Evolutionary conservation across 2,113 vertebrate species (phyloP), one percentile per base, ranked within the genome.

Genomic region (Scopus umbretta): DNA sequence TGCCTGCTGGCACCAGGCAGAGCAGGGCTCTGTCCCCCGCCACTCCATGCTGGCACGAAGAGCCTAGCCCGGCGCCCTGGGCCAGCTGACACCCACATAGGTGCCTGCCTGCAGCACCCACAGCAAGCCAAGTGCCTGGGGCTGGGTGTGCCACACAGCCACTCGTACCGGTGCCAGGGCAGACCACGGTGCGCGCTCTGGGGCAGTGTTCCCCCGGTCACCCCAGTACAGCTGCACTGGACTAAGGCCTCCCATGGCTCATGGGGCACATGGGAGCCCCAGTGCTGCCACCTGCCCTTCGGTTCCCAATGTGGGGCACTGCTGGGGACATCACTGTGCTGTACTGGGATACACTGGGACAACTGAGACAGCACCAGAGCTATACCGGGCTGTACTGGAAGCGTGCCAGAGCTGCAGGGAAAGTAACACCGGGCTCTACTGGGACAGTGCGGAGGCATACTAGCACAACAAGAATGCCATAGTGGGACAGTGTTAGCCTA

Each of bases 121-220:
- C 7, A 40, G 38, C 11, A 7, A 76, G 14, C 38, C 0, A 0
- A 0, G 2, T 25, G 21, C 65, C 65, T 1, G 2, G 42, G 38
- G 29, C 38, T 80, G 61, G 38, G 7, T 19, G 14, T 72, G 58
- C 52, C 71, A 20, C 16, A 25, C 26, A 52, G 40, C 11, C 20
- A 34, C 21, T 45, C 10, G 0, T 6, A 16, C 26, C 5, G 0
- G 38, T 47, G 34, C 62, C 25, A 29, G 70, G 18, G 38, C 40
- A 79, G 55, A 29, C 4, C 40, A 27, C 2, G 7, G 21, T 0
- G 0, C 0, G 0, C 23, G 36, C 38, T 52, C 61, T 49, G 70
- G 15, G 36, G 20, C 43, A 70, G 63, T 0, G 0, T 9, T 75
- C 6, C 6, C 8, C 26, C 53, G 5, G 42, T 43, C 32, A 79